These are phyloP conservation scores for Drosophila testacea DNA, from an alignment of 2,888 invertebrate species.

Conservation along the genomic window DNA sequence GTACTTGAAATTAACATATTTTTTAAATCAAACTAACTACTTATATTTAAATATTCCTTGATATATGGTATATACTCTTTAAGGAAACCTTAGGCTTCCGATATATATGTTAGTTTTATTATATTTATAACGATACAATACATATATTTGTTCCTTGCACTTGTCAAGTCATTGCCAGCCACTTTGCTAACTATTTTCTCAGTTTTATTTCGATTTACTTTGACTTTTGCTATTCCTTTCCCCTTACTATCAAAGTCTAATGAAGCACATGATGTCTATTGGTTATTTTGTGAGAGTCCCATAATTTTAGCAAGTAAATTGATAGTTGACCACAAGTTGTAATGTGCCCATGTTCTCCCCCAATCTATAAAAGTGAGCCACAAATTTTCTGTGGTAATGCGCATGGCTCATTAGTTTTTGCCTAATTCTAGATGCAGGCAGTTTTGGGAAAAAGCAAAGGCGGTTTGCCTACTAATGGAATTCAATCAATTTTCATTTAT, in stretches of 20 bases:
- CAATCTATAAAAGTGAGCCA: conserved; percentile 8
- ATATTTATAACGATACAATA: not conserved
- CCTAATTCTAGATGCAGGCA: conserved; percentile 72
- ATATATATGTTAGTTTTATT: not conserved
- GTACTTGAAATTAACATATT: too few species aligned
- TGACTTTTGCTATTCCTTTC: not conserved
- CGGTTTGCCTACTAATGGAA: conserved; percentile 73
- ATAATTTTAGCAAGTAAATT: conserved; percentile 44
- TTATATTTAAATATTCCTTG: too few species aligned
- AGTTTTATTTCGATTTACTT: conserved; percentile 3
- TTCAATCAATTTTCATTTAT: conserved; percentile 84
- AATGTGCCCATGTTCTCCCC: conserved; percentile 22
- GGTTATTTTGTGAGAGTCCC: conserved; percentile 9
- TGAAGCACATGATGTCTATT: conserved; percentile 50
- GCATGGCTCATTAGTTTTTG: conserved; percentile 76
- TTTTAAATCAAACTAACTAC: too few species aligned
- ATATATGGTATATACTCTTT: too few species aligned
- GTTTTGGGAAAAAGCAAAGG: conserved; percentile 7
- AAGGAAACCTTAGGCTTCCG: too few species aligned
- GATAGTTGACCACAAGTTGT: conserved; percentile 56
- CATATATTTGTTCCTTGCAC: not conserved
- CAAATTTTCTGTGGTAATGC: conserved; percentile 53
- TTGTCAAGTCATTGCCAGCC: conserved; percentile 8
- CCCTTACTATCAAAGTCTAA: conserved; percentile 24
- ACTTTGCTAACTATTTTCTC: conserved; percentile 7